Evolutionary conservation across 2,888 invertebrate species (phyloP).

Genomic region (Apamea monoglypha): DNA sequence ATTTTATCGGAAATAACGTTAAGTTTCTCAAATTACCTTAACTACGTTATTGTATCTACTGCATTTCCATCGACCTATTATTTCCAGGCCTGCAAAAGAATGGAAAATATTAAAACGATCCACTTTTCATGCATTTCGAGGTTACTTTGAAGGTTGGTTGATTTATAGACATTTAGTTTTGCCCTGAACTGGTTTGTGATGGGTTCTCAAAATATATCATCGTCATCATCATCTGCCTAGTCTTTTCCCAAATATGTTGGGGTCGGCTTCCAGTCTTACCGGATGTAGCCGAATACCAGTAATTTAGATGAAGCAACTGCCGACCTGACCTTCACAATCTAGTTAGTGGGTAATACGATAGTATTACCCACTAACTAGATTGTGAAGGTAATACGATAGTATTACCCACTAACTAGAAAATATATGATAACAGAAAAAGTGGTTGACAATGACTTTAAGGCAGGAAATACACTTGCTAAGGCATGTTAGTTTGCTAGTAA

Average conservation of each 20-base stretch:
- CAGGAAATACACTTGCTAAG: not conserved
- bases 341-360: too few relatives aligned
- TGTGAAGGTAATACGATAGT: too few relatives aligned
- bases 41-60: conserved; percentile 59
- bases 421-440: too few relatives aligned
- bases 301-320: too few relatives aligned
- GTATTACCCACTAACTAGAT: too few relatives aligned
- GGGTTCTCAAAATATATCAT: not conserved
- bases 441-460: too few relatives aligned
- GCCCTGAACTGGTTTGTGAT: not conserved
- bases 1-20: conserved; percentile 72
- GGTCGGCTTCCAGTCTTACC: too few relatives aligned
- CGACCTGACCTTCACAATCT: too few relatives aligned
- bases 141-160: conserved; percentile 1
- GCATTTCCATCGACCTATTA: conserved; percentile 49
- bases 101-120: conserved; percentile 42
- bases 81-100: conserved; percentile 43
- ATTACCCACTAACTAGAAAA: too few relatives aligned
- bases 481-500: not conserved
- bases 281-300: too few relatives aligned
- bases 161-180: conserved; percentile 12
- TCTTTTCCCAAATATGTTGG: too few relatives aligned
- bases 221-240: too few relatives aligned
- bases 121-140: conserved; percentile 33
- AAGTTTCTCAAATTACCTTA: conserved; percentile 66